Conservation (phyloP, 2,888 invertebrate genomes). For the Boloria euphrosyne region DNA sequence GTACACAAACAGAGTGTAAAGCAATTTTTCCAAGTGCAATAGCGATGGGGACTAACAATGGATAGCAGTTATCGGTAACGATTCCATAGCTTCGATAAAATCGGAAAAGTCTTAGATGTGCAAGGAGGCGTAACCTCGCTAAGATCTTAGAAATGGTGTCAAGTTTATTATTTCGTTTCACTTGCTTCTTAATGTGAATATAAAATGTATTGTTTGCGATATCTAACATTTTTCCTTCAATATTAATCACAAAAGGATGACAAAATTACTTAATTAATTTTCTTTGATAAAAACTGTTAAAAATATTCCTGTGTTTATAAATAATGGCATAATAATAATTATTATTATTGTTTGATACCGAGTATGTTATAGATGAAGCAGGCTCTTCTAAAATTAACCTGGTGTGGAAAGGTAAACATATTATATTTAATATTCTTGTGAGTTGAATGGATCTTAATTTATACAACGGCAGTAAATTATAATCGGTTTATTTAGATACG, state of each 20-base stretch:
- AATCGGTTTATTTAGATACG: slow-evolving; percentile 25
- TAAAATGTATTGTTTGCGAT: too few species aligned
- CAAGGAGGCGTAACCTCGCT: slow-evolving; percentile 45
- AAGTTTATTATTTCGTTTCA: slow-evolving; percentile 55
- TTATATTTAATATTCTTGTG: slow-evolving; percentile 3
- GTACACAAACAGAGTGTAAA: slow-evolving; percentile 40
- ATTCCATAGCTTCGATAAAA: slow-evolving; percentile 13
- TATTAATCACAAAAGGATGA: too few species aligned
- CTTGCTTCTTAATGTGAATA: slow-evolving; percentile 15
- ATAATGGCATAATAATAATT: too few species aligned
- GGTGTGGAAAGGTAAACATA: background rate
- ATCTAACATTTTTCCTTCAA: too few species aligned
- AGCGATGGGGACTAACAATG: slow-evolving; percentile 36
- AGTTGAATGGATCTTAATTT: slow-evolving; percentile 13
- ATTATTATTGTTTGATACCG: too few species aligned
- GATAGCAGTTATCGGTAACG: slow-evolving; percentile 46
- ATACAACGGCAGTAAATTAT: slow-evolving; percentile 24
- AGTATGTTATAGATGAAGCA: background rate
- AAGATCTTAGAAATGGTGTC: slow-evolving; percentile 61
- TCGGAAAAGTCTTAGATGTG: slow-evolving; percentile 7
- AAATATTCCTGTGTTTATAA: too few species aligned
- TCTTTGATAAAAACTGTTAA: too few species aligned
- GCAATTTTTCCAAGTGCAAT: slow-evolving; percentile 54
- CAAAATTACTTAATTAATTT: too few species aligned
- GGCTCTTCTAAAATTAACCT: background rate